Evolutionary conservation across 2,113 vertebrate species (phyloP).

Genomic region (Phaethornis superciliosus): DNA sequence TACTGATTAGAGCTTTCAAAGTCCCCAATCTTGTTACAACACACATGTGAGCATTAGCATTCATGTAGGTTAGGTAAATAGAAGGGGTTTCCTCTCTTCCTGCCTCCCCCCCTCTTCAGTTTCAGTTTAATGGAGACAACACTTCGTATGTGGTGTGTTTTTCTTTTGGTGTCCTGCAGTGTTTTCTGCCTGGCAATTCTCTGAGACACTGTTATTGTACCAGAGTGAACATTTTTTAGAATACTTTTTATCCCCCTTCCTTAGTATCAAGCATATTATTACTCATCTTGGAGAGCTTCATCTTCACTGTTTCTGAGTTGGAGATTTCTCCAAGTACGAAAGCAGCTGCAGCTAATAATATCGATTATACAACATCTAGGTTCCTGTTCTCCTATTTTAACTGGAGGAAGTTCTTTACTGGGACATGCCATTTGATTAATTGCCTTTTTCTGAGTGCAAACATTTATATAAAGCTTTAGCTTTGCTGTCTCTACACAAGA

Average conservation of each 20-base stretch:
- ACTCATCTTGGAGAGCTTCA: constrained; percentile 2
- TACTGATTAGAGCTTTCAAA: constrained; percentile 51
- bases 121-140: background rate
- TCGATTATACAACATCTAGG: background rate
- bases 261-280: constrained; percentile 11
- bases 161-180: background rate
- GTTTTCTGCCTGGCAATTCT: constrained; percentile 23
- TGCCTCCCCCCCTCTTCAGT: background rate
- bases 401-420: background rate
- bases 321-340: background rate
- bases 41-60: background rate
- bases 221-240: background rate
- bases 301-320: constrained; percentile 17
- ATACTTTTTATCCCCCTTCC: background rate
- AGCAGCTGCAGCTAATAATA: constrained; percentile 13
- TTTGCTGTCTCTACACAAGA: background rate
- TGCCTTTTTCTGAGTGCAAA: background rate
- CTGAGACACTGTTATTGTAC: background rate
- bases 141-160: background rate
- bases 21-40: constrained; percentile 2
- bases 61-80: constrained; percentile 10
- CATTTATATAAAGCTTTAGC: background rate
- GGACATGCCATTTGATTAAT: background rate
- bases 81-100: background rate
- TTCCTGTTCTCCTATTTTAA: background rate